Evolutionary conservation across 2,888 invertebrate species (phyloP).

Genomic region (Drosophila rellima): DNA sequence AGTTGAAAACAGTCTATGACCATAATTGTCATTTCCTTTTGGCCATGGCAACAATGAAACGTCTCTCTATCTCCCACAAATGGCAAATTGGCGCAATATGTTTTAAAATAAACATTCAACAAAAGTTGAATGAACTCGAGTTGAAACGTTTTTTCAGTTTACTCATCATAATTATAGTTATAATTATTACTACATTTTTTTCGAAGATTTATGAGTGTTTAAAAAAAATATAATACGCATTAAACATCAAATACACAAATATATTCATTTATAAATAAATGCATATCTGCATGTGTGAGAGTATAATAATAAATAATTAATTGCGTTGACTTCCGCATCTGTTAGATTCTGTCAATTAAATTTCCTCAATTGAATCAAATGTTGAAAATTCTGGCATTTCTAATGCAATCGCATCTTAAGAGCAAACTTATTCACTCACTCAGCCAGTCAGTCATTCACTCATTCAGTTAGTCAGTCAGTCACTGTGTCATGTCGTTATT

Average conservation of each 20-base stretch:
- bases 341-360: constrained; percentile 42
- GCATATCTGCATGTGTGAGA: neutral
- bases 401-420: constrained; percentile 19
- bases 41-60: constrained; percentile 12
- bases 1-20: constrained; percentile 11
- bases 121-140: constrained; percentile 35
- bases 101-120: neutral
- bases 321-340: constrained; percentile 46
- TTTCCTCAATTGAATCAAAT: constrained; percentile 29
- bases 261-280: constrained; percentile 5
- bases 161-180: constrained; percentile 14
- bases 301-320: constrained; percentile 12
- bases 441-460: constrained; percentile 34
- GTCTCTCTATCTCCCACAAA: neutral
- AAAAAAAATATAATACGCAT: constrained; percentile 7
- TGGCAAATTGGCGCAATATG: neutral
- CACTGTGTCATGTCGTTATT: constrained; percentile 37
- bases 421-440: constrained; percentile 35
- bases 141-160: constrained; percentile 1
- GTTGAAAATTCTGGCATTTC: constrained; percentile 12
- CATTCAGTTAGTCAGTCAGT: constrained; percentile 31
- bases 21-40: constrained; percentile 23
- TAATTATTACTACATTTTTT: neutral
- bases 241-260: neutral
- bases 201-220: neutral